Base-by-base conservation (phyloP, 2,888 invertebrate species). In the Zygothrica quintamaculata region DNA sequence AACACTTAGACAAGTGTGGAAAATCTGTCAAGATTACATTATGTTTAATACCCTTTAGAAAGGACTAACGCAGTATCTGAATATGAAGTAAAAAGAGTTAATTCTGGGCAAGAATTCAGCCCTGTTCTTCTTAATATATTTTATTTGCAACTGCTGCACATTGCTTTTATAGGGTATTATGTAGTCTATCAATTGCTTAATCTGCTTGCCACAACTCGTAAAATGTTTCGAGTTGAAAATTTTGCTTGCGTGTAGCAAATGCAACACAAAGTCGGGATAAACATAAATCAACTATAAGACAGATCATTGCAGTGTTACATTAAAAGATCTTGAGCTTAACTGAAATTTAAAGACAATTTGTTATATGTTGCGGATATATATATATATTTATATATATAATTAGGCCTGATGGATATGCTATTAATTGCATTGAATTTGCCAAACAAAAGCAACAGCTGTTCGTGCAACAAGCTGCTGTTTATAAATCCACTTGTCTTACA, bases 291-390 rank as follows among this genome's bases (percentile, higher is more conserved):
- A 48, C 74, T 53, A 22, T 55, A 43, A 61, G 73, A 42, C 74
- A 69, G 74, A 75, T 75, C 74, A 75, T 61, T 62, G 31, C 42
- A 52, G 51, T 22, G 18, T n/a, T n/a, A n/a, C n/a, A n/a, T n/a
- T n/a, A n/a, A n/a, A n/a, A n/a, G n/a, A n/a, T n/a, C n/a, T n/a
- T n/a, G 5, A 5, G 18, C 18, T 22, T 9, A 12, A 25, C 44
- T 6, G 7, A 4, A 18, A 6, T 29, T 2, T 11, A 18, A 22
- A 18, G 39, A 31, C 26, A 29, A 26, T 40, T 46, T 42, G 9
- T 18, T 39, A 13, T 9, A 9, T 3, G n/a, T n/a, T n/a, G n/a
- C n/a, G n/a, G n/a, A n/a, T n/a, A n/a, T n/a, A n/a, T n/a, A n/a
- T n/a, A n/a, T n/a, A n/a, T n/a, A n/a, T 53, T 53, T 43, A 42